Evolutionary conservation across 2,797 vertebrate species (phyloP), one percentile per base, ranked within the genome.

Genomic region (Melanogrammus aeglefinus): DNA sequence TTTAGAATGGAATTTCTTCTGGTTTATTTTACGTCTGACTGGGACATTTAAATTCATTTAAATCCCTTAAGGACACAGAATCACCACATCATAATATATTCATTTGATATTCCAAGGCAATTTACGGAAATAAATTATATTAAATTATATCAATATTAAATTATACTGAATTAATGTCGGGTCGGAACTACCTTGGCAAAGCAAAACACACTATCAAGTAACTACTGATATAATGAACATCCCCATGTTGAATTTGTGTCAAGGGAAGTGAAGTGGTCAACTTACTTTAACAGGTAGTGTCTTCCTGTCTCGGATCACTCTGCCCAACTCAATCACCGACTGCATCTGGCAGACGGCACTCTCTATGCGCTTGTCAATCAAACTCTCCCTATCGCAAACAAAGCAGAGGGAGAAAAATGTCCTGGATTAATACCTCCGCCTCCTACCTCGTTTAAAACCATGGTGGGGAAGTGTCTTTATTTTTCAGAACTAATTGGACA

Each of bases 221-320:
- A 63, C 31, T 71, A 73, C 1, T 1, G 66, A 77, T 10, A 8
- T 1, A 63, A 2, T 57, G 69, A 57, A 70, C 10, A 13, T 76
- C 41, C 31, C 66, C 74, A 3, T 36, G 12, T 14, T 2, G 0
- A 78, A 39, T 57, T 63, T 16, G n/a, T 21, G 69, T 71, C 74
- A 31, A 29, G 74, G 76, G 13, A 70, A 76, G 75, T 77, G 13
- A 70, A 76, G 75, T 6, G 36, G 77, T 76, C 44, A 24, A 72
- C 75, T 83, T 83, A 98, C 98, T 96, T 99, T 99, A 85, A 99
- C 94, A 10, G 98, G 98, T 83, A 99, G 94, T 7, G 97, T 97
- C 93, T 96, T 99, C 77, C 98, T 94, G 92, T 99, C 98, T 87
- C 98, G 92, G 88, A 99, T 99, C 87, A 99, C 97, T 84, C 98